Evolutionary conservation across 37 sponge, comb jelly and placozoan species (phyloP), one percentile per base, ranked within the genome.

Genomic region (Ephydatia muelleri): DNA sequence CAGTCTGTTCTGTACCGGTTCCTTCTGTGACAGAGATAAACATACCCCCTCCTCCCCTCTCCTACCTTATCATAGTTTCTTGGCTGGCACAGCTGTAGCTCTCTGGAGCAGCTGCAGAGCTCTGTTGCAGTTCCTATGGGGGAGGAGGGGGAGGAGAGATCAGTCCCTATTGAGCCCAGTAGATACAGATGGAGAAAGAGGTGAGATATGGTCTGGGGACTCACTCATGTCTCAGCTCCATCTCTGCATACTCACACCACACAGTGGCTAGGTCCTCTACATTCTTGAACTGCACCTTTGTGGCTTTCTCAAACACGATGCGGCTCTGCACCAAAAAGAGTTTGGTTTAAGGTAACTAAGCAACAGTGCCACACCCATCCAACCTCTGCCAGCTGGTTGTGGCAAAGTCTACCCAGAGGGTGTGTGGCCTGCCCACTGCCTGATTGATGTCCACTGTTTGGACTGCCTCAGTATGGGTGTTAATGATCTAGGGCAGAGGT

Each of bases 211-310:
- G 71, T 11, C 3, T 28, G 5, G 30, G 28, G 8, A 86, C 97
- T 96, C 87, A 96, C 94, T 98, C 97, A 82, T 94, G 93, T 38
- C 99, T 71, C 36, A 98, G 82, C 48, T 98, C 99, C 97, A 94
- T 98, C 86, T 98, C 99, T 2, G 91, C 85, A 82, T 87, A 98
- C 75, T 94, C 93, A 73, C 95, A 94, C 99, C 99, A 98, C 37
- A 98, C 92, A 26, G 86, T 84, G 30, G 99, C 96, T 32, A 98
- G 82, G 69, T 98, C 99, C n/a, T 98, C 99, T 19, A 98, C 99
- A 32, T 80, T 65, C 27, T 73, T 49, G 87, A 88, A 96, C 19
- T 88, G 79, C 8, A 96, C 99, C 48, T 91, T 85, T 4, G 91
- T 91, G 14, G 95, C 99, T 82, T 96, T 98, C 80, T 98, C 90